Evolutionary conservation across 2,113 vertebrate genomes (phyloP).

Genomic region (Sorex fumeus): DNA sequence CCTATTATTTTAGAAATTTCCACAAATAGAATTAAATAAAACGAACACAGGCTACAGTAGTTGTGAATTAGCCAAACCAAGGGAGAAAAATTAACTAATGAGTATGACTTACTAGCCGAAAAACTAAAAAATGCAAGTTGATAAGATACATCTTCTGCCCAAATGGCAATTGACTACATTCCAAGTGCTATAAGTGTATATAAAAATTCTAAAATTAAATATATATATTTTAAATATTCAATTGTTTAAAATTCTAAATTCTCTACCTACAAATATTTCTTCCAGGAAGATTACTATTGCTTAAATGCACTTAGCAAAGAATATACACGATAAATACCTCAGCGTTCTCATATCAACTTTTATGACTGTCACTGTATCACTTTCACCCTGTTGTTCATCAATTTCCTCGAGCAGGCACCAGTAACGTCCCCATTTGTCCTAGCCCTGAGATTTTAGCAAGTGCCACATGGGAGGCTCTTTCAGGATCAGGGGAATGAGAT

Average conservation of each 20-base stretch:
- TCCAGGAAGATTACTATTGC: neutral
- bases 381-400: too few species aligned
- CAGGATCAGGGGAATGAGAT: too few species aligned
- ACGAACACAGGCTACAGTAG: constrained; percentile 16
- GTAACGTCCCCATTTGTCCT: too few species aligned
- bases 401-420: too few species aligned
- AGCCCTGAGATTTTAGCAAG: too few species aligned
- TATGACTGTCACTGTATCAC: too few species aligned
- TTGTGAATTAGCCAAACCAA: constrained; percentile 8
- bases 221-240: neutral
- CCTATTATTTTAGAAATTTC: constrained; percentile 31
- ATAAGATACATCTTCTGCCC: constrained; percentile 13
- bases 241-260: constrained; percentile 34
- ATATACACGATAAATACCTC: too few species aligned
- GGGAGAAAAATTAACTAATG: constrained; percentile 1
- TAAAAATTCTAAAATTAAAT: constrained; percentile 57
- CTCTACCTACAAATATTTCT: neutral
- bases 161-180: constrained; percentile 30
- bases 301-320: too few species aligned
- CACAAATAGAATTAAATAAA: constrained; percentile 22
- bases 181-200: neutral
- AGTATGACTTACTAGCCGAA: constrained; percentile 5
- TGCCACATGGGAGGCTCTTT: too few species aligned
- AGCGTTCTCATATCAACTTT: too few species aligned
- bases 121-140: constrained; percentile 36